phyloP scores from a whole-genome alignment of 2,113 vertebrate genomes.

The Epinephelus moara region DNA sequence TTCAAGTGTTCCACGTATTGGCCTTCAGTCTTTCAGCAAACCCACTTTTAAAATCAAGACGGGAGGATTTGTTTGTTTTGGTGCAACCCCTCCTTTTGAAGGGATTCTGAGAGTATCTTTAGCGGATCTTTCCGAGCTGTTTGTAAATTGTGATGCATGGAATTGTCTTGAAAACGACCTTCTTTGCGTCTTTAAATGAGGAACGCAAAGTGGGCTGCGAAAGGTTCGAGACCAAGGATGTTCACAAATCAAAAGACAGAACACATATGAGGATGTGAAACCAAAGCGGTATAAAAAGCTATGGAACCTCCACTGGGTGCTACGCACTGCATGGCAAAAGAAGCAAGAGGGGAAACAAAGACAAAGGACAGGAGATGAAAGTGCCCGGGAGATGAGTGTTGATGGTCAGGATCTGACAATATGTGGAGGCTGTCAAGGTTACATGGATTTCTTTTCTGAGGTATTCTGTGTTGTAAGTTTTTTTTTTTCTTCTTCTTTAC shows the following conservation, averaged over 20 bases:
- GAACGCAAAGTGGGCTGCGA: conserved; percentile 18
- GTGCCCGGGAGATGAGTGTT: conserved; percentile 38
- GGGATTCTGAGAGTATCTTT: not conserved
- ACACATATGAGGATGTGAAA: conserved; percentile 12
- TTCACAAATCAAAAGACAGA: conserved; percentile 25
- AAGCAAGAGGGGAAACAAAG: conserved; percentile 1
- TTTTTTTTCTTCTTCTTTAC: conserved; percentile 67
- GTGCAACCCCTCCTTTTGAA: not conserved
- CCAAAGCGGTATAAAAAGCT: conserved; percentile 30
- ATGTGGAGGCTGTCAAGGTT: conserved; percentile 78
- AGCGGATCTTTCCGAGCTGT: not conserved
- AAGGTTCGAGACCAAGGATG: conserved; percentile 41
- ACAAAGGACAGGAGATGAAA: conserved; percentile 20
- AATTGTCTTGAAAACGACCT: not conserved
- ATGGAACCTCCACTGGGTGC: conserved; percentile 57
- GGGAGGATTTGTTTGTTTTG: not conserved
- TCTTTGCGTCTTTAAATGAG: not conserved
- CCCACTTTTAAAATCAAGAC: conserved; percentile 35
- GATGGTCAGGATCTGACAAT: conserved; percentile 64
- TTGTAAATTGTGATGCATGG: not conserved
- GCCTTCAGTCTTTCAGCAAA: conserved; percentile 49
- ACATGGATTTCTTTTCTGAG: conserved; percentile 85
- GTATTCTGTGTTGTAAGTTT: conserved; percentile 85
- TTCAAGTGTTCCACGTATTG: conserved; percentile 57
- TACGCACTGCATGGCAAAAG: conserved; percentile 33